Evolutionary conservation across 2,113 vertebrate species (phyloP).

Genomic region (Neomonachus schauinslandi): DNA sequence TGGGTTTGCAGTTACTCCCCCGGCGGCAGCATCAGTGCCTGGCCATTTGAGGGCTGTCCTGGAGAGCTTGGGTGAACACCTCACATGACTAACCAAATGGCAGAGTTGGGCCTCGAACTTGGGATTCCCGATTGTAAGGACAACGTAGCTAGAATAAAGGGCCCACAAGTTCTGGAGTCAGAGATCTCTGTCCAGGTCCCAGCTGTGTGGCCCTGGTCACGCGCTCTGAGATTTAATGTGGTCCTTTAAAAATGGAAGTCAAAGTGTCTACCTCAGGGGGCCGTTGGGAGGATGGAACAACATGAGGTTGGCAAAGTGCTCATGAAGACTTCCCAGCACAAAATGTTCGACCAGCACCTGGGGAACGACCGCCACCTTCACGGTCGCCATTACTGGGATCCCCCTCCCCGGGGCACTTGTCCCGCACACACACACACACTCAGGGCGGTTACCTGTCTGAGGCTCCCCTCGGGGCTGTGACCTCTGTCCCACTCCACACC

Average conservation of each 20-base stretch:
- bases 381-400: accelerated
- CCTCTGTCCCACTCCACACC: conserved; percentile 75
- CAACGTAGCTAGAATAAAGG: not conserved
- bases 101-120: not conserved
- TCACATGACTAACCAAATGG: not conserved
- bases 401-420: accelerated
- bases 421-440: accelerated
- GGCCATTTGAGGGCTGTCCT: no score
- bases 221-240: not conserved
- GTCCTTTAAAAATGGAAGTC: not conserved
- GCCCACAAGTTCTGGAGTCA: not conserved
- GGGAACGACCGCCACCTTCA: accelerated
- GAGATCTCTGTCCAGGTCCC: not conserved
- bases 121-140: not conserved
- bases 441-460: conserved; percentile 81
- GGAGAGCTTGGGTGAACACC: no score
- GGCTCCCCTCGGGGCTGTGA: conserved; percentile 10
- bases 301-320: not conserved
- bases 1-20: not conserved
- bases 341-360: not conserved
- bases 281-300: not conserved
- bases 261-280: not conserved
- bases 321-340: not conserved
- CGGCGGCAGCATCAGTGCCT: accelerated
- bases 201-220: not conserved